phyloP scores from a whole-genome alignment of 2,113 vertebrate genomes.

The Pan paniscus region DNA sequence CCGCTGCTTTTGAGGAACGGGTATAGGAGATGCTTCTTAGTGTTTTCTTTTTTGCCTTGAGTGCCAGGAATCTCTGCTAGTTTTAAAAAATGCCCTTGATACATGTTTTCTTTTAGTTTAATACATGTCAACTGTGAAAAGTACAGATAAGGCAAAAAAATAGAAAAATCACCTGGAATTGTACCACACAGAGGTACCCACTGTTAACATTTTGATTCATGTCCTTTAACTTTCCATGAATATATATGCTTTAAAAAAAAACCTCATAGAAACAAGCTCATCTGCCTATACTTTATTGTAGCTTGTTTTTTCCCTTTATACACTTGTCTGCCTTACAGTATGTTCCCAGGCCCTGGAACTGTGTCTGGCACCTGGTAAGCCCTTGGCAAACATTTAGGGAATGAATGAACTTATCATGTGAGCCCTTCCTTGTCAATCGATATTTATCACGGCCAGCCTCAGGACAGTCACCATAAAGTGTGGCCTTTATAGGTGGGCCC shows the following conservation, averaged over 20 bases:
- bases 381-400: background rate
- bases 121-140: background rate
- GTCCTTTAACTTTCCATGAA: background rate
- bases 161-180: background rate
- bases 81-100: background rate
- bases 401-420: background rate
- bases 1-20: background rate
- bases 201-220: background rate
- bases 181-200: background rate
- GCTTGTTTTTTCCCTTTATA: background rate
- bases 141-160: background rate
- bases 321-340: background rate
- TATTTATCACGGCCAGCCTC: background rate
- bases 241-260: background rate
- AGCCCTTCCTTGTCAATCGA: background rate
- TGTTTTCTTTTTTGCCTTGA: background rate
- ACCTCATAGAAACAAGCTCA: background rate
- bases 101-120: background rate
- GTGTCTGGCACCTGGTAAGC: background rate
- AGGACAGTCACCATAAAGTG: rapidly evolving
- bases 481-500: background rate
- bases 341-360: too few species aligned
- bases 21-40: background rate
- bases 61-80: background rate
- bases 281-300: background rate